Conservation (phyloP, 2,888 invertebrate genomes). For the Chalcosyrphus nemorum region DNA sequence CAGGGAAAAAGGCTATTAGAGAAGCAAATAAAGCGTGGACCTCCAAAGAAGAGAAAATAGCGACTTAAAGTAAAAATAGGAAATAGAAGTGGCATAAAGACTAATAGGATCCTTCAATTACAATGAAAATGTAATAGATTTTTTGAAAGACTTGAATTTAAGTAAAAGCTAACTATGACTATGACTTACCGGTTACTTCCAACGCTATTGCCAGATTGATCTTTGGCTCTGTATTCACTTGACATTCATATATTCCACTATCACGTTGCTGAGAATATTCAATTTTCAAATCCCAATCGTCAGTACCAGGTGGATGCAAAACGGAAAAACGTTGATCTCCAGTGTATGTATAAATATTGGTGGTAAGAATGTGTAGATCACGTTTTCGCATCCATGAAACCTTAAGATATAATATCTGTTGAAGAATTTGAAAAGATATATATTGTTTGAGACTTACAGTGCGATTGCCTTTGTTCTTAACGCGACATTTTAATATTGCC, state of each 20-base stretch:
- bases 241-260: slow-evolving; percentile 93
- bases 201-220: slow-evolving; percentile 92
- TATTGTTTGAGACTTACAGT: slow-evolving; percentile 85
- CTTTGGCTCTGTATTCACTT: slow-evolving; percentile 95
- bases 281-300: slow-evolving; percentile 93
- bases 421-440: too few species aligned
- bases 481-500: slow-evolving; percentile 90
- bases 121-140: too few species aligned
- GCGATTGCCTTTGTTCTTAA: slow-evolving; percentile 93
- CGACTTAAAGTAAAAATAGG: too few species aligned
- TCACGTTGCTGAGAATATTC: slow-evolving; percentile 92
- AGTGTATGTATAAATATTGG: slow-evolving; percentile 92
- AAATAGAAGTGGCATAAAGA: too few species aligned
- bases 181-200: slow-evolving; percentile 88
- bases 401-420: slow-evolving; percentile 74
- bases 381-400: slow-evolving; percentile 82
- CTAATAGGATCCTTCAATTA: too few species aligned
- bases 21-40: too few species aligned
- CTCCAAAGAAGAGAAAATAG: too few species aligned
- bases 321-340: slow-evolving; percentile 94
- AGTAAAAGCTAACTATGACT: background rate
- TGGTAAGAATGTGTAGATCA: slow-evolving; percentile 91
- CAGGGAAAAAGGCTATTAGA: too few species aligned
- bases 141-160: too few species aligned
- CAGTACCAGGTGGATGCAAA: slow-evolving; percentile 90